Evolutionary conservation across 1,140 invertebrate genomes (phyloP).

Genomic region (Macrostomum lignano): DNA sequence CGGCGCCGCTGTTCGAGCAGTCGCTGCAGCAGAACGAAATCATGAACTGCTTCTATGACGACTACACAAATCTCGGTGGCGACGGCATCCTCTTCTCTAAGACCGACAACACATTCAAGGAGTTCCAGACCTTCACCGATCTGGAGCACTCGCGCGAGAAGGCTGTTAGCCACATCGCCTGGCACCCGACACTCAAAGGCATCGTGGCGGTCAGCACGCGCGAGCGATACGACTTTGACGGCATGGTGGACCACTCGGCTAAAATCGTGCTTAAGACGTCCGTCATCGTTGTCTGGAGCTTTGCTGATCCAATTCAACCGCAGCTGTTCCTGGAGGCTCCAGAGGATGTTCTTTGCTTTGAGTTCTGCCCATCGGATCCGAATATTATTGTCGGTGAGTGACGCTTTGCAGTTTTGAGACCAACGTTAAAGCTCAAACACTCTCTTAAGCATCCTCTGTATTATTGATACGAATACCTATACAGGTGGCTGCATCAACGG

Average conservation of each 20-base stretch:
- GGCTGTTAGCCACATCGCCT: slow-evolving; percentile 26
- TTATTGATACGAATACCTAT: too few relatives aligned
- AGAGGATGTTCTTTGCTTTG: slow-evolving; percentile 27
- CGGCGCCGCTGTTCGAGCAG: slow-evolving; percentile 10
- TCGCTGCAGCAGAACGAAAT: slow-evolving; percentile 27
- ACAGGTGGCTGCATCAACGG: slow-evolving; percentile 32
- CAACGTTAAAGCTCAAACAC: too few relatives aligned
- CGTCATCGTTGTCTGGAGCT: slow-evolving; percentile 30
- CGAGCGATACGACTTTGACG: slow-evolving; percentile 25
- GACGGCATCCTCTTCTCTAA: slow-evolving; percentile 21
- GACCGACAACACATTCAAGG: slow-evolving; percentile 27
- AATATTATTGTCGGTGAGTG: slow-evolving; percentile 27
- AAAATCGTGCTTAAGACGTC: slow-evolving; percentile 27
- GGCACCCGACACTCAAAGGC: slow-evolving; percentile 28
- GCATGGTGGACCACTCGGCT: slow-evolving; percentile 22
- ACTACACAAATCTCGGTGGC: slow-evolving; percentile 20
- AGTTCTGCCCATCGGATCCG: slow-evolving; percentile 26
- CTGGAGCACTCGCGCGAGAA: slow-evolving; percentile 28
- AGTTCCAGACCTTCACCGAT: slow-evolving; percentile 30
- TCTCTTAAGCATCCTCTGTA: too few relatives aligned
- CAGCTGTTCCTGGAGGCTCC: slow-evolving; percentile 29
- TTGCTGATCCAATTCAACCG: slow-evolving; percentile 29
- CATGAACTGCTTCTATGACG: slow-evolving; percentile 24
- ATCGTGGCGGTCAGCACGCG: slow-evolving; percentile 25
- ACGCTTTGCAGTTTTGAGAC: too few relatives aligned